phyloP scores from a whole-genome alignment of 1,140 invertebrate genomes.

The Acyrthosiphon pisum region DNA sequence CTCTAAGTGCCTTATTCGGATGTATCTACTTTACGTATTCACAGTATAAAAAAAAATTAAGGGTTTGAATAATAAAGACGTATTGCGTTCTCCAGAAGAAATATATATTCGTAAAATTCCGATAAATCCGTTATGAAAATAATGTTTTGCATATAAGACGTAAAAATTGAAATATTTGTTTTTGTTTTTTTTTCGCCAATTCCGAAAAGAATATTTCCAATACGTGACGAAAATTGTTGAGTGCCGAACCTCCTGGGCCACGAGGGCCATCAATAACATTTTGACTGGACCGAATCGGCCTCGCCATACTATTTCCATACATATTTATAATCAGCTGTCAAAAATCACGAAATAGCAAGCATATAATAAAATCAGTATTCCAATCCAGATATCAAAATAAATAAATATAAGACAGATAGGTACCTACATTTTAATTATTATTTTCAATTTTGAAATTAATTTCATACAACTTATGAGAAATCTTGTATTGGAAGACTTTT shows the following conservation, averaged over 20 bases:
- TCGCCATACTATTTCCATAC: neutral
- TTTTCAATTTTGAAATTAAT: too few relatives aligned
- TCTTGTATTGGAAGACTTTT: too few relatives aligned
- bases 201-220: neutral
- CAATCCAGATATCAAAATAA: neutral
- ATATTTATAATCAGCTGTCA: neutral
- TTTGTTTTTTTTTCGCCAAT: neutral
- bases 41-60: neutral
- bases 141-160: neutral
- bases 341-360: neutral
- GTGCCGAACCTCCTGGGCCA: neutral
- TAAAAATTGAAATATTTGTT: neutral
- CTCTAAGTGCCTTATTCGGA: neutral
- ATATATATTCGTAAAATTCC: neutral
- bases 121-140: neutral
- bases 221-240: neutral
- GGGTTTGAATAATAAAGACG: neutral
- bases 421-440: neutral
- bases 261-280: neutral
- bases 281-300: neutral
- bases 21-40: neutral
- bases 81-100: neutral
- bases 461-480: too few relatives aligned
- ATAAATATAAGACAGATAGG: neutral
- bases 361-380: neutral